A percentile compares a stretch with the other conserved stretches of the same genome.
phyloP scores from a whole-genome alignment of 1,140 invertebrate species.

The Papilio dardanus region DNA sequence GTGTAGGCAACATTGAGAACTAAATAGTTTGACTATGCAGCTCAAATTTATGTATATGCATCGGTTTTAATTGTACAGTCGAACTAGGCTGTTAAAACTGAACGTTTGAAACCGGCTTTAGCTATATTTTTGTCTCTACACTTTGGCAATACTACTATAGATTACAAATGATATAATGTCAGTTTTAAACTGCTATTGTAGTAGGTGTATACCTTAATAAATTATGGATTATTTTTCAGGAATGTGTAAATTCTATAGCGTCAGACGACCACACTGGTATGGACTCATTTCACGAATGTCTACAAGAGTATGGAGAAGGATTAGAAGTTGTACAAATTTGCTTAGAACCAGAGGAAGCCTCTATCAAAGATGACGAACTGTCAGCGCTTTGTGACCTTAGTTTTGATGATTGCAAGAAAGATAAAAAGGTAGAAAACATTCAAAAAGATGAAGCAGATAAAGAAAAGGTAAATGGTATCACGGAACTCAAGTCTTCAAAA shows the following conservation, averaged over 20 bases:
- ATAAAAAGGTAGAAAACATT: slow-evolving; percentile 48
- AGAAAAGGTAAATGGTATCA: slow-evolving; percentile 63
- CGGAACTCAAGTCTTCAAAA: slow-evolving; percentile 66
- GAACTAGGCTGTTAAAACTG: too few relatives aligned
- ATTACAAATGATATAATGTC: too few relatives aligned
- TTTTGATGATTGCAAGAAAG: slow-evolving; percentile 73
- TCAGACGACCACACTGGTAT: slow-evolving; percentile 84
- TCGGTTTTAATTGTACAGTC: too few relatives aligned
- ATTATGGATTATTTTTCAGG: slow-evolving; percentile 55
- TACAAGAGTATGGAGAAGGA: slow-evolving; percentile 85
- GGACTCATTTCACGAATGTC: slow-evolving; percentile 84
- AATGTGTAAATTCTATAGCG: slow-evolving; percentile 80
- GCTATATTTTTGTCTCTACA: too few relatives aligned
- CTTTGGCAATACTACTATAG: too few relatives aligned
- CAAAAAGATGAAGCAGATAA: slow-evolving; percentile 48
- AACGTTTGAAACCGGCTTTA: too few relatives aligned
- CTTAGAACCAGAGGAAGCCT: slow-evolving; percentile 81
- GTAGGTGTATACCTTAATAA: not conserved
- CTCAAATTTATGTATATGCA: too few relatives aligned
- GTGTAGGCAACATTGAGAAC: too few relatives aligned
- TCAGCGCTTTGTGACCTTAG: slow-evolving; percentile 77
- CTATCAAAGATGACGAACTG: slow-evolving; percentile 78
- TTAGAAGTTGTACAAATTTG: slow-evolving; percentile 84
- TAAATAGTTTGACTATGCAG: too few relatives aligned
- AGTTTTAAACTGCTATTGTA: too few relatives aligned